Evolutionary conservation across 2,888 invertebrate species (phyloP), one percentile per base, ranked within the genome.

Genomic region (Monopis laevigella): DNA sequence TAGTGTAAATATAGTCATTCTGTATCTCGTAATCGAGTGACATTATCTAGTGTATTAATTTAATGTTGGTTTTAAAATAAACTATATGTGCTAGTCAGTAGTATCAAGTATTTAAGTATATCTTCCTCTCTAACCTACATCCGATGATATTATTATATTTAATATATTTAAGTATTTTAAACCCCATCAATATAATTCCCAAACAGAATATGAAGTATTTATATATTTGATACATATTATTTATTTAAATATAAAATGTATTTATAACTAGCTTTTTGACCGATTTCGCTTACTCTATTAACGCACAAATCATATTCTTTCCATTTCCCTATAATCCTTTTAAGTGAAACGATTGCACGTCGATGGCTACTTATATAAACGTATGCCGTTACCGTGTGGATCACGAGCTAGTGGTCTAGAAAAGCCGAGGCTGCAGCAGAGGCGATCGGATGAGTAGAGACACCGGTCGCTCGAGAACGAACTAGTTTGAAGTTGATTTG

Each of bases 31-130:
- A 56, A 58, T 63, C 55, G 59, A 72, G 80, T 80, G 80, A 80
- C 80, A 80, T 80, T 67, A 74, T 80, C 80, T 80, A 78, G 75
- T 67, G 45, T 63, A 67, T 64, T 78, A 80, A 78, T 80, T 80
- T 80, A 74, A 74, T 75, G 70, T 63, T 64, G 51, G 49, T 60
- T 61, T 56, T 65, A 58, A 51, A 66, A 68, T 68, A 71, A 74
- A 69, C 57, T 59, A n/a, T n/a, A 27, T 70, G 62, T 70, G 71
- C 77, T 78, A 80, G 80, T 78, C 80, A 77, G 62, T 55, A 29
- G 29, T 13, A 55, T 60, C 48, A 59, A 57, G 60, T 70, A 72
- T 71, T 68, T 72, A n/a, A n/a, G n/a, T n/a, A 72, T 59, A 51
- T 51, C 53, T 64, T 44, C 47, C 52, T 57, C 60, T 58, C 46